Evolutionary conservation across 1,140 invertebrate genomes (phyloP), one percentile per base, ranked within the genome.

Genomic region (Lepidurus arcticus): DNA sequence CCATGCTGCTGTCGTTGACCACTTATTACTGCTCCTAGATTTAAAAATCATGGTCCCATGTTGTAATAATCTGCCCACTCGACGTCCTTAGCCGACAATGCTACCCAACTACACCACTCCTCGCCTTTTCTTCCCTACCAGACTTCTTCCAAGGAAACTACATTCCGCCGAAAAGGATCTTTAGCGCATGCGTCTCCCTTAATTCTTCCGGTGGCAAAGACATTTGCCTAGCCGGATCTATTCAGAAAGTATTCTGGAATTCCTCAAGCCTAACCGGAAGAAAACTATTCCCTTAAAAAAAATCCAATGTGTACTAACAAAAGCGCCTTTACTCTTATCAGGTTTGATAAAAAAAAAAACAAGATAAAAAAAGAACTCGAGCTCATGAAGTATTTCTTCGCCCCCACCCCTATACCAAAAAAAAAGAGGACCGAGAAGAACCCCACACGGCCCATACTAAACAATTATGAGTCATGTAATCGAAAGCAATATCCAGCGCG

Each of bases 401-500:
- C 53, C 21, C 53, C 53, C n/a, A 34, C 34, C 34, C 34, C 34
- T 34, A 4, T 34, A 34, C 34, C 13, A 6, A 21, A 21, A 65
- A 65, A 16, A 65, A 65, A 65, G 16, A 11, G 16, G 45, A 16
- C 45, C 45, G 10, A 10, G 45, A 10, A 47, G 45, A 47, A 34
- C 34, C 34, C 34, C 34, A 34, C 34, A 34, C 34, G 34, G 34
- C 34, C 53, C 53, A 13, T 21, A 21, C 53, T 65, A 65, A 65
- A 65, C 53, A 65, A 65, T 65, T 65, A 65, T 65, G 53, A 65
- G 16, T 65, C 53, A 65, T 65, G 53, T 65, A 65, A 65, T 65
- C 53, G 53, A 65, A 65, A 65, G 53, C 53, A 65, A 65, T 65
- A 65, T 65, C 53, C 7, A 65, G 53, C 53, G 53, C 53, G 21